Percentiles rank a stretch among this genome's conserved stretches.
These are phyloP conservation scores for Calypte anna DNA, from an alignment of 2,113 vertebrate species.

Conservation along the genomic window DNA sequence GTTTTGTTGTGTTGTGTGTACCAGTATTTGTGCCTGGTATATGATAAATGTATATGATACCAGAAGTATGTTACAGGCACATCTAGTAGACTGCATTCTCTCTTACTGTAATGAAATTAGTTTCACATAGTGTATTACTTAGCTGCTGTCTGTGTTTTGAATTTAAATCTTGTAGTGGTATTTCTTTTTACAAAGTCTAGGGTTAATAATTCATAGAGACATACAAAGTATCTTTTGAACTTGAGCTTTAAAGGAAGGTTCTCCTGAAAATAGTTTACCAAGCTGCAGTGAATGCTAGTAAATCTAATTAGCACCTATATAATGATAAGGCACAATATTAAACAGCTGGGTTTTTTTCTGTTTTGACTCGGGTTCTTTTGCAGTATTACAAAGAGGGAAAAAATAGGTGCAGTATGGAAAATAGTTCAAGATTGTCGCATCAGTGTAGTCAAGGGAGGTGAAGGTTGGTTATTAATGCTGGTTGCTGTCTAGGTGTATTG, in stretches of 20 bases:
- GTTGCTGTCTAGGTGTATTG: slow-evolving; percentile 36
- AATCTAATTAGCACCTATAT: slow-evolving; percentile 50
- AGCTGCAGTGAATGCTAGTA: slow-evolving; percentile 44
- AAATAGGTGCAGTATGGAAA: slow-evolving; percentile 11
- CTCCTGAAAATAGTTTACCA: slow-evolving; percentile 8
- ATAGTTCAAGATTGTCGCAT: slow-evolving; percentile 30
- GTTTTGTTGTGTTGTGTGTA: background rate
- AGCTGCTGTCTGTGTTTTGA: background rate
- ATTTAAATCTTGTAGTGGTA: background rate
- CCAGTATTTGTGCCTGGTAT: background rate
- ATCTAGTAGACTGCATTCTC: background rate
- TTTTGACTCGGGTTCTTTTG: slow-evolving; percentile 1
- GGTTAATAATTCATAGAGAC: slow-evolving; percentile 43
- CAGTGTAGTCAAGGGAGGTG: background rate
- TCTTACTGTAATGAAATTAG: background rate
- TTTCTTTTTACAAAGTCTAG: slow-evolving; percentile 7
- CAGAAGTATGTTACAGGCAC: background rate
- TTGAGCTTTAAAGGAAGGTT: slow-evolving; percentile 52
- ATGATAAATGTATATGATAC: background rate
- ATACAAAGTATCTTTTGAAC: slow-evolving; percentile 47
- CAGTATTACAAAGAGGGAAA: slow-evolving; percentile 1
- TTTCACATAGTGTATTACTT: background rate
- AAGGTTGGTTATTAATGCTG: slow-evolving; percentile 20
- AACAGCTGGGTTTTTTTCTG: background rate
- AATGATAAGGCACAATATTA: slow-evolving; percentile 42